phyloP scores from a whole-genome alignment of 1,140 invertebrate genomes.

The Micrasema minimum region DNA sequence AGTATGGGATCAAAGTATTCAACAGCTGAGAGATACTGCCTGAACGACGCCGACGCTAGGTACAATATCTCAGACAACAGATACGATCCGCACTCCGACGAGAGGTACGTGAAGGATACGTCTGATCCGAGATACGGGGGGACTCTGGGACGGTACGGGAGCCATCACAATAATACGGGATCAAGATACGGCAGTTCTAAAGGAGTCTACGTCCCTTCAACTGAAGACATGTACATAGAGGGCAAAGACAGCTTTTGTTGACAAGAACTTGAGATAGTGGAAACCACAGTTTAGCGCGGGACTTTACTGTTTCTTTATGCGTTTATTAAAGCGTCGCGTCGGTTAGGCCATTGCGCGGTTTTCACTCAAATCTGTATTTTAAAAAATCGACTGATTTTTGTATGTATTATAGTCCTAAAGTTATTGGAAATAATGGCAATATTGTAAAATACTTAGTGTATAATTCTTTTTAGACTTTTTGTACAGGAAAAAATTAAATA shows the following conservation, averaged over 20 bases:
- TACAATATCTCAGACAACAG: conserved; percentile 60
- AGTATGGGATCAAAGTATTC: conserved; percentile 67
- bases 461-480: too few relatives aligned
- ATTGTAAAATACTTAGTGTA: too few relatives aligned
- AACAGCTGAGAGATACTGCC: conserved; percentile 56
- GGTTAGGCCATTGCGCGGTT: conserved; percentile 27
- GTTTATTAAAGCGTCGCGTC: too few relatives aligned
- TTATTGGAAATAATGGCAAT: conserved; percentile 2
- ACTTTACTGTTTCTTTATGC: too few relatives aligned
- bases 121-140: conserved; percentile 59
- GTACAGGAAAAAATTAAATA: too few relatives aligned
- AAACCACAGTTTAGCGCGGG: conserved; percentile 70
- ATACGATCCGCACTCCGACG: conserved; percentile 46
- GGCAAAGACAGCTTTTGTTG: conserved; percentile 80
- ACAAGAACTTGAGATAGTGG: conserved; percentile 73
- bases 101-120: conserved; percentile 52
- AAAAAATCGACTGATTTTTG: conserved; percentile 50
- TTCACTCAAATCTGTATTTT: too few relatives aligned
- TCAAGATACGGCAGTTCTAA: conserved; percentile 56
- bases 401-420: conserved; percentile 18
- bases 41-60: conserved; percentile 65
- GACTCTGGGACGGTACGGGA: conserved; percentile 63
- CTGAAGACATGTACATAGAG: conserved; percentile 71
- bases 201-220: conserved; percentile 57
- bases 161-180: conserved; percentile 57